Conservation (phyloP, 2,888 invertebrate genomes). For the Synergus laeviventris region DNA sequence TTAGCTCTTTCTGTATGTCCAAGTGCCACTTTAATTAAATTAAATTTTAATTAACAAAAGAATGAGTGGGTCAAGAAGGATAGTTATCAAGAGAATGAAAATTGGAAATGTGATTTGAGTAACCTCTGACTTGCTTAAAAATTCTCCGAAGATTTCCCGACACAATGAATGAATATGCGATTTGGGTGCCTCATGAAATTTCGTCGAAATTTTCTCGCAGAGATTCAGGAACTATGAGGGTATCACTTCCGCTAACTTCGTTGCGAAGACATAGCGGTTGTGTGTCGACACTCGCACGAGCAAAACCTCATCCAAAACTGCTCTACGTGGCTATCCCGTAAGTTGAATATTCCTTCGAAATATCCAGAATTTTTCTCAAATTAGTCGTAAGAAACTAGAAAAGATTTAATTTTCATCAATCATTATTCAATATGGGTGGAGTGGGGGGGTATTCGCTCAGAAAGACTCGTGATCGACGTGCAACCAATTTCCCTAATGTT, state of each 20-base stretch:
- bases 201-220: constrained; percentile 66
- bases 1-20: background rate
- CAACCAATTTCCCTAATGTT: background rate
- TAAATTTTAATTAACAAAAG: background rate
- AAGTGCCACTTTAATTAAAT: background rate
- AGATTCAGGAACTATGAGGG: constrained; percentile 71
- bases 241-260: constrained; percentile 67
- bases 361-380: constrained; percentile 19
- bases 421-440: too few relatives aligned
- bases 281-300: constrained; percentile 67
- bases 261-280: constrained; percentile 71
- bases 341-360: constrained; percentile 56
- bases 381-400: background rate
- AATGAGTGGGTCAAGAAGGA: background rate
- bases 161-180: constrained; percentile 67
- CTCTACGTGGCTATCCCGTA: constrained; percentile 71
- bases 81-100: background rate
- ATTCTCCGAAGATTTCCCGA: background rate
- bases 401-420: background rate
- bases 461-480: background rate
- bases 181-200: constrained; percentile 63
- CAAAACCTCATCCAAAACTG: constrained; percentile 67
- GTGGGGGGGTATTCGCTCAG: too few relatives aligned
- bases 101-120: background rate
- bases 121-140: background rate